Base-by-base conservation (phyloP, 2,888 invertebrate species). In the Philereme vetulata region DNA sequence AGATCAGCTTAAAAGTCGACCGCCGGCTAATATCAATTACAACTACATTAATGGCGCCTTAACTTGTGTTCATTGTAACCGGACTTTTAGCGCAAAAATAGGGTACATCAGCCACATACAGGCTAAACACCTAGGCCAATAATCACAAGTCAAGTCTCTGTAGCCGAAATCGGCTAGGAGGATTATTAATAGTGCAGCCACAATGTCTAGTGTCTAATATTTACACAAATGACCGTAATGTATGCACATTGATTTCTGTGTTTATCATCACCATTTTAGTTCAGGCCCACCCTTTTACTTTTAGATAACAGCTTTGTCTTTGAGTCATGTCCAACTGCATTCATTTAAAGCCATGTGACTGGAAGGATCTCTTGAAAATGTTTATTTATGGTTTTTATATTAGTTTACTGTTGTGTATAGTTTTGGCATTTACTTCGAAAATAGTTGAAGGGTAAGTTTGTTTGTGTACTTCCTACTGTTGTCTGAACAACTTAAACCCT, bases 181-280 rank as follows among this genome's bases (percentile, higher is more conserved):
- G n/a, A n/a, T n/a, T n/a, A n/a, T 36, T 36, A 36, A 36, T 7
- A 47, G n/a, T 40, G 8, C 40, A 54, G 42, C 38, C 42, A 51
- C 35, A 34, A 46, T 40, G 65, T 59, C 62, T 57, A 53, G 56
- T 44, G 43, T 60, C 58, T 56, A 69, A 65, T 82, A 72, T 78
- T 78, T 80, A 72, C 64, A 69, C 64, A 72, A 68, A 71, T 68
- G 68, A 74, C 65, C 64, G 72, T 76, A 75, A 74, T 84, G 80
- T 85, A 76, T 84, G 82, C 79, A 84, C 81, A 85, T 81, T 82
- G 86, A 87, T 88, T 86, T 80, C 75, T 75, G 58, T 73, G 85
- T 90, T 88, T 86, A 75, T 80, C 72, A 74, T 78, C 74, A 74
- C 91, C 90, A 77, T 88, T 80, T 90, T 82, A 63, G 87, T 86